A percentile compares a stretch with the other conserved stretches of the same genome.
phyloP scores from a whole-genome alignment of 1,140 invertebrate genomes.

The Eciton burchellii region DNA sequence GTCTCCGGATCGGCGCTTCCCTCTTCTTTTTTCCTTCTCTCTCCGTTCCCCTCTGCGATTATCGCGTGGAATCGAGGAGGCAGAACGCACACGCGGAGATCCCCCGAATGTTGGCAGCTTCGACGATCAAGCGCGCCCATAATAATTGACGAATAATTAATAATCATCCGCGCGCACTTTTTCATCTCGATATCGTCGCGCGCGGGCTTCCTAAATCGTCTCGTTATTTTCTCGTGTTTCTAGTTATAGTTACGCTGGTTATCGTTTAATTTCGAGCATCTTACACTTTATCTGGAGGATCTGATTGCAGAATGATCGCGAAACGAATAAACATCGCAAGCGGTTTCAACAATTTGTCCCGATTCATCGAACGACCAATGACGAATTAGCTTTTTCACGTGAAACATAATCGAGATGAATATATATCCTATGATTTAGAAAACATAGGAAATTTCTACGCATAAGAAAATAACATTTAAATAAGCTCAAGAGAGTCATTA shows the following conservation, averaged over 20 bases:
- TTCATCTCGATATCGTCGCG: background rate
- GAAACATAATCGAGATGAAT: too few species aligned
- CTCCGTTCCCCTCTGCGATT: background rate
- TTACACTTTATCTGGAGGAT: background rate
- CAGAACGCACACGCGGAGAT: background rate
- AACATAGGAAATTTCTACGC: too few species aligned
- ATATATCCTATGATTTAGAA: too few species aligned
- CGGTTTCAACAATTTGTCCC: background rate
- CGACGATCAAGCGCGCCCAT: background rate
- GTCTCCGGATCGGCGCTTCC: conserved; percentile 34
- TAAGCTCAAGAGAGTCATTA: too few species aligned
- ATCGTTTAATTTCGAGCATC: conserved; percentile 3
- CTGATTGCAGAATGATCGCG: too few species aligned
- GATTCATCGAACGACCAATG: too few species aligned
- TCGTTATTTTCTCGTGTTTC: background rate
- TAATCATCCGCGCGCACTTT: conserved; percentile 38
- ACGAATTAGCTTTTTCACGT: too few species aligned
- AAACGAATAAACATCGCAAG: too few species aligned
- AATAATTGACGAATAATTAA: conserved; percentile 44
- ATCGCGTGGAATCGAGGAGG: background rate
- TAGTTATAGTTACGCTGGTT: background rate
- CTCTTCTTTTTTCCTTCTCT: background rate
- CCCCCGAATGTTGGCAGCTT: conserved; percentile 30
- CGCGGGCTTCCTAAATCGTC: background rate
- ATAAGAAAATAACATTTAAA: too few species aligned